Conservation (phyloP, 2,797 vertebrate species). For the Podarcis lilfordi region DNA sequence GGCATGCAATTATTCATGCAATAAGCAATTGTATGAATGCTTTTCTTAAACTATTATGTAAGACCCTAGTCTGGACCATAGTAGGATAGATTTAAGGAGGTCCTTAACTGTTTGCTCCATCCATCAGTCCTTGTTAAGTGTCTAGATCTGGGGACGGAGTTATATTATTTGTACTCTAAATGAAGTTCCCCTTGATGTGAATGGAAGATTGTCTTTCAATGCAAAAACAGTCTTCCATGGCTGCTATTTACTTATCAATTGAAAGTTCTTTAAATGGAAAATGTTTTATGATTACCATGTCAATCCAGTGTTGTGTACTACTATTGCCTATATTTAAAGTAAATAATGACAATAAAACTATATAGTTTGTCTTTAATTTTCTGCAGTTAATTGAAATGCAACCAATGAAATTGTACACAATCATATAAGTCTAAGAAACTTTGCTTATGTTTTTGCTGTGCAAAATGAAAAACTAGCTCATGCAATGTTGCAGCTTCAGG, state of each 20-base stretch:
- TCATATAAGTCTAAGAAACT: neutral
- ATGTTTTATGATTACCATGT: too few species aligned
- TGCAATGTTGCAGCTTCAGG: neutral
- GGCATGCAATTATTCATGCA: neutral
- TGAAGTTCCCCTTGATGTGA: neutral
- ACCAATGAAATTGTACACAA: neutral
- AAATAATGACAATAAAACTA: too few species aligned
- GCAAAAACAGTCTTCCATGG: neutral
- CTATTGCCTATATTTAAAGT: too few species aligned
- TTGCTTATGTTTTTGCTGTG: neutral
- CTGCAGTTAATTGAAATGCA: neutral
- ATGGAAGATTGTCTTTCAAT: neutral
- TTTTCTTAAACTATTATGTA: neutral
- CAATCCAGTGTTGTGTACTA: too few species aligned
- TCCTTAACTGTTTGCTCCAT: neutral
- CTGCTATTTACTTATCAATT: neutral
- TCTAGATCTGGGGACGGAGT: too few species aligned
- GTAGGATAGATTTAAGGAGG: neutral
- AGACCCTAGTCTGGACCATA: neutral
- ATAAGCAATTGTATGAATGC: neutral
- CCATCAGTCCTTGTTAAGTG: neutral
- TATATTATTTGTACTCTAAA: neutral
- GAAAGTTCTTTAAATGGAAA: neutral
- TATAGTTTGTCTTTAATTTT: neutral
- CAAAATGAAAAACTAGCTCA: neutral